Evolutionary conservation across 2,797 vertebrate genomes (phyloP), one percentile per base, ranked within the genome.

Genomic region (Varecia variegata): DNA sequence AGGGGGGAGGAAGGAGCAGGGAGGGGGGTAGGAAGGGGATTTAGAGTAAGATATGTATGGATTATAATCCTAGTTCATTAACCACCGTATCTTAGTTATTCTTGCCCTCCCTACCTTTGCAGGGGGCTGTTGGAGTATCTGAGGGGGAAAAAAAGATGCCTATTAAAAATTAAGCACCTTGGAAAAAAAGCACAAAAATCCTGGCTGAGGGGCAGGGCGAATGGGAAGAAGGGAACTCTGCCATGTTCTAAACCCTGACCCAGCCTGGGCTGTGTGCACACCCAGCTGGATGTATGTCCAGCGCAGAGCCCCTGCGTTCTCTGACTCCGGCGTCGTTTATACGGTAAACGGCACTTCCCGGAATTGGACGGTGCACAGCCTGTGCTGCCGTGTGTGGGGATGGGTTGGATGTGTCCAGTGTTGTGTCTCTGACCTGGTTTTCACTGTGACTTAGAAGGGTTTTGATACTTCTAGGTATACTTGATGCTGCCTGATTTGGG

Each of bases 81-180:
- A 62, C 81, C 3, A 7, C 45, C 2, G 4, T 4, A 1, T 58
- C 40, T 71, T 30, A 25, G 7, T 62, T 52, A 54, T 52, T 83
- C 38, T 71, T 65, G 23, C 20, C 25, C 32, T 93, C 11, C 21
- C 38, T 35, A 4, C 83, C 2, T 40, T 73, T 40, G 62, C 38
- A 67, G 67, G 23, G 54, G 11, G 38, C 35, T 40, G 54, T 60
- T 81, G 25, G 52, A 43, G 81, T 58, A 45, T 40, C 13, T 62
- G 13, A 13, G 8, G 43, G 4, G 0, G 14, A 0, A 2, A 0
- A 35, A 5, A 32, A 35, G 12, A 17, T 50, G 30, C 38, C 54
- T 85, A 5, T 45, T 43, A 23, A 92, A 70, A 79, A 45, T 23
- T 5, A 56, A 50, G 47, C 50, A 15, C 45, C 14, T 81, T 15